Evolutionary conservation across 2,113 vertebrate genomes (phyloP).

Genomic region (Hypanus sabinus): DNA sequence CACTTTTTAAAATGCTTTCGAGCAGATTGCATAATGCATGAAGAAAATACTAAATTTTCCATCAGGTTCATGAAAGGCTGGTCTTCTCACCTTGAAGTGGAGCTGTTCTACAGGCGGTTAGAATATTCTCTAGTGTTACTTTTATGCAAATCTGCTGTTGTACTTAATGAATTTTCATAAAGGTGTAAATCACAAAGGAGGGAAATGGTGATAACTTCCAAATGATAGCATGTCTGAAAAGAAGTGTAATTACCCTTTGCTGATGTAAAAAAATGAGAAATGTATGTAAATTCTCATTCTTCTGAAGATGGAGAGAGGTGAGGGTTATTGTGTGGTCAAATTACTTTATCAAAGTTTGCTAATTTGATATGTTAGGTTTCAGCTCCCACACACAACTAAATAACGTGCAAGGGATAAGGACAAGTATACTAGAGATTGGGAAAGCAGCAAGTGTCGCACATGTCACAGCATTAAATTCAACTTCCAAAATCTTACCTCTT

Average conservation of each 20-base stretch:
- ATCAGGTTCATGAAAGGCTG: neutral
- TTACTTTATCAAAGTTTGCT: neutral
- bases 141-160: neutral
- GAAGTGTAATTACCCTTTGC: neutral
- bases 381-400: neutral
- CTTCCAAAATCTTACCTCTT: neutral
- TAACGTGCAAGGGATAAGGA: neutral
- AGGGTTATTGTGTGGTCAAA: neutral
- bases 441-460: neutral
- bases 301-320: neutral
- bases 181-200: neutral
- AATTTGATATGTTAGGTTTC: neutral
- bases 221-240: neutral
- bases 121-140: neutral
- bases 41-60: neutral
- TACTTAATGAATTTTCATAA: neutral
- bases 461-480: too few species aligned
- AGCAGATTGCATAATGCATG: neutral
- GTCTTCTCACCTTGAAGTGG: neutral
- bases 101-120: neutral
- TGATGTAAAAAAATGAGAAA: neutral
- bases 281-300: neutral
- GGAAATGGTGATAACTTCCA: neutral
- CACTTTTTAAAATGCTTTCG: neutral
- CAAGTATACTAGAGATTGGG: neutral